phyloP scores from a whole-genome alignment of 2,113 vertebrate genomes.

The Cercocebus atys region DNA sequence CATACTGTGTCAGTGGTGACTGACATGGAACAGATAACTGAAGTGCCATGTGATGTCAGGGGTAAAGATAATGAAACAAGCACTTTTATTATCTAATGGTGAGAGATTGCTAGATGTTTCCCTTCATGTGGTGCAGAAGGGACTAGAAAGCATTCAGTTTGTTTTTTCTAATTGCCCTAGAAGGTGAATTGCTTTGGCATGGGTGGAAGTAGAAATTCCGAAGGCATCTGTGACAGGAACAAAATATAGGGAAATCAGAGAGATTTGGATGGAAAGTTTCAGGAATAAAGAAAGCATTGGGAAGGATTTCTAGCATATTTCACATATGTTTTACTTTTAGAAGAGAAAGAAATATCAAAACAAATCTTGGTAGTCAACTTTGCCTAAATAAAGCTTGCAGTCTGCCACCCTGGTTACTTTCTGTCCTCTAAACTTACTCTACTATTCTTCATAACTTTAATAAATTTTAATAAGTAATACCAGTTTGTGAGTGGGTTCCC shows the following conservation, averaged over 20 bases:
- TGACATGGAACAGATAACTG: background rate
- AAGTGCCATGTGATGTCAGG: background rate
- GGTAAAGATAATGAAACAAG: background rate
- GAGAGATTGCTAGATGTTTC: background rate
- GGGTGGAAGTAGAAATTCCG: background rate
- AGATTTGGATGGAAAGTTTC: background rate
- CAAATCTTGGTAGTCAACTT: background rate
- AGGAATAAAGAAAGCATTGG: background rate
- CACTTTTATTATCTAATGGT: background rate
- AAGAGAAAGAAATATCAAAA: background rate
- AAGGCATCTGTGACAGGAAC: background rate
- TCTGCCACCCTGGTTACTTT: background rate
- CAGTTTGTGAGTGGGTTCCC: background rate
- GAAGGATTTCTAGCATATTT: background rate
- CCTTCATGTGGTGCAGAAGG: background rate
- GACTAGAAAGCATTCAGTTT: too few relatives aligned
- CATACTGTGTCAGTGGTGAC: background rate
- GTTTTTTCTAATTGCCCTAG: background rate
- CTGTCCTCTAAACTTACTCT: background rate
- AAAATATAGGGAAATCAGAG: background rate
- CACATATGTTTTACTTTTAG: background rate
- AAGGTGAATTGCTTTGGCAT: background rate
- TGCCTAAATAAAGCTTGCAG: background rate
- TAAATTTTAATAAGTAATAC: background rate
- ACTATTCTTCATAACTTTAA: background rate